Percentiles rank a stretch among this genome's conserved stretches.
phyloP scores from a whole-genome alignment of 2,113 vertebrate species.

The Phoenicopterus ruber region DNA sequence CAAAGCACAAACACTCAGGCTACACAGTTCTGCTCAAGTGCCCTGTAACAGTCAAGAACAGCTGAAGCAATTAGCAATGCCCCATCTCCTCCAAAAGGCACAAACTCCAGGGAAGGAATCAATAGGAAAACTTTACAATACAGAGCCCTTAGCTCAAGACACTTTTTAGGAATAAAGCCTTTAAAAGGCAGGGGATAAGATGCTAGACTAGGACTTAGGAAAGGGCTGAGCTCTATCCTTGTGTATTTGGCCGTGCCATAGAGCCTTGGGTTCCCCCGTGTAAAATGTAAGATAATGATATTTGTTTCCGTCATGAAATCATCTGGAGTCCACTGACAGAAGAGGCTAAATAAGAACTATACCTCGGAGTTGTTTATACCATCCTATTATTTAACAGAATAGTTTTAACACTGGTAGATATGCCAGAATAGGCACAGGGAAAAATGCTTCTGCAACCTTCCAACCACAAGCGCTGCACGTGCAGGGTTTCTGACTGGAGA shows the following conservation, averaged over 20 bases:
- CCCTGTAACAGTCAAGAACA: not conserved
- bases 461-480: not conserved
- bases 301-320: not conserved
- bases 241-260: rapidly evolving
- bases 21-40: not conserved
- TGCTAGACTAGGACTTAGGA: not conserved
- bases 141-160: not conserved
- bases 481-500: not conserved
- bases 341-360: not conserved
- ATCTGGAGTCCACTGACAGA: not conserved
- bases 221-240: not conserved
- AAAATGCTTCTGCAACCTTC: not conserved
- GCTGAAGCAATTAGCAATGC: slow-evolving; percentile 36
- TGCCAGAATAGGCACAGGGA: not conserved
- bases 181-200: slow-evolving; percentile 2
- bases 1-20: not conserved
- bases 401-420: not conserved
- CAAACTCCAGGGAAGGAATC: slow-evolving; percentile 11
- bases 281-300: not conserved
- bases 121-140: slow-evolving; percentile 13
- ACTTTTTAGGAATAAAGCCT: not conserved
- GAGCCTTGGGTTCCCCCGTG: rapidly evolving
- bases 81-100: slow-evolving; percentile 6
- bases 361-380: not conserved
- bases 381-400: not conserved